Percentiles rank a stretch among this genome's conserved stretches.
These are phyloP conservation scores for Paraplagusia blochii DNA, from an alignment of 2,113 vertebrate species.

Conservation along the genomic window DNA sequence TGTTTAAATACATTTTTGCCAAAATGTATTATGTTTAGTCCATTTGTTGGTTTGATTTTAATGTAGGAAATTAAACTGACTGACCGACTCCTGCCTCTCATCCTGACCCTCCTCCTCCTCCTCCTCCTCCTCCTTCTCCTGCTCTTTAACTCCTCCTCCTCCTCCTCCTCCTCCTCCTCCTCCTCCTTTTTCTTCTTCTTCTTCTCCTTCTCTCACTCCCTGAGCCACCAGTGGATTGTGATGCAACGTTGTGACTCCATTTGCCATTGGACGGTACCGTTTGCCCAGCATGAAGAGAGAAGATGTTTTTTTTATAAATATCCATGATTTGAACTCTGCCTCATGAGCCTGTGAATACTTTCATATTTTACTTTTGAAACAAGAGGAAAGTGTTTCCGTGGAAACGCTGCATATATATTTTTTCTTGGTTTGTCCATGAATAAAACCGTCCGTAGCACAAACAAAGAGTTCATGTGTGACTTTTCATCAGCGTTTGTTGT, in stretches of 20 bases:
- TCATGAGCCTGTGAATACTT: constrained; percentile 57
- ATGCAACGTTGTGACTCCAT: constrained; percentile 72
- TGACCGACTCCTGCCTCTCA: no score
- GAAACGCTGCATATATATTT: constrained; percentile 70
- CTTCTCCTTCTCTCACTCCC: constrained; percentile 32
- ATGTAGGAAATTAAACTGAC: no score
- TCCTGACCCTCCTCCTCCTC: no score
- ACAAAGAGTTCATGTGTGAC: constrained; percentile 31
- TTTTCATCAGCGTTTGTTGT: constrained; percentile 1
- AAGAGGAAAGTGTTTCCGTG: constrained; percentile 62
- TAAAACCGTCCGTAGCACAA: constrained; percentile 76
- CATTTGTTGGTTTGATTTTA: no score
- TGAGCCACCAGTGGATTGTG: constrained; percentile 71
- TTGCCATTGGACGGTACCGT: constrained; percentile 64
- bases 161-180: constrained; percentile 46
- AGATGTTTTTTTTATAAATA: constrained; percentile 77
- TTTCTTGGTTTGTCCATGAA: constrained; percentile 74
- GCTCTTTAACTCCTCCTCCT: constrained; percentile 57
- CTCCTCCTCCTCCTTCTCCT: no score
- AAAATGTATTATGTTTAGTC: no score
- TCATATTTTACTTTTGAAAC: constrained; percentile 62
- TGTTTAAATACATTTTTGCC: no score
- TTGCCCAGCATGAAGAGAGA: constrained; percentile 77
- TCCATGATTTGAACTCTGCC: constrained; percentile 60
- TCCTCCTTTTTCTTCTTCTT: constrained; percentile 50